These are phyloP conservation scores for Rutpela maculata DNA, from an alignment of 2,888 invertebrate genomes.

Conservation along the genomic window DNA sequence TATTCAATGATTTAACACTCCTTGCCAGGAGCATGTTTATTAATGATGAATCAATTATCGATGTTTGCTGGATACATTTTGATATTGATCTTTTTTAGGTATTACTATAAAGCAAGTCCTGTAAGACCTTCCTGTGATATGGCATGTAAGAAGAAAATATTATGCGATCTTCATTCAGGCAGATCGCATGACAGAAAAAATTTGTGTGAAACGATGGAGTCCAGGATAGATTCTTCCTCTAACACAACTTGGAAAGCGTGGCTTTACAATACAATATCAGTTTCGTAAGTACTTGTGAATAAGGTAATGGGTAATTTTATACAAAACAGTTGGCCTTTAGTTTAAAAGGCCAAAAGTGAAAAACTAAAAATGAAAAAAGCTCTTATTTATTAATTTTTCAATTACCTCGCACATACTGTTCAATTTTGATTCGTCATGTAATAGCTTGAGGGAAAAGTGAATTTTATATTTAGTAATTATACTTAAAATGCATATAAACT, in stretches of 20 bases:
- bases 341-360: background rate
- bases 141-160: slow-evolving; percentile 88
- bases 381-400: background rate
- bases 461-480: background rate
- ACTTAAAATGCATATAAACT: no score
- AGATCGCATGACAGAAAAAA: slow-evolving; percentile 90
- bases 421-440: background rate
- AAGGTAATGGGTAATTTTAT: background rate
- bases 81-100: slow-evolving; percentile 75
- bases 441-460: background rate
- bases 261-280: slow-evolving; percentile 90
- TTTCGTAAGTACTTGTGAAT: slow-evolving; percentile 85
- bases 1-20: no score
- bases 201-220: slow-evolving; percentile 88
- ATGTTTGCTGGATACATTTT: background rate
- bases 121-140: slow-evolving; percentile 88
- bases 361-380: no score
- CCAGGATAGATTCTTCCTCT: slow-evolving; percentile 86
- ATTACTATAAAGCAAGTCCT: slow-evolving; percentile 93
- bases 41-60: no score
- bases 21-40: no score
- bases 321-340: background rate
- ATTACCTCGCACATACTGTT: background rate
- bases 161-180: slow-evolving; percentile 92
- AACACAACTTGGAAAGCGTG: slow-evolving; percentile 90